phyloP scores from a whole-genome alignment of 2,797 vertebrate species.

The Leuciscus waleckii region DNA sequence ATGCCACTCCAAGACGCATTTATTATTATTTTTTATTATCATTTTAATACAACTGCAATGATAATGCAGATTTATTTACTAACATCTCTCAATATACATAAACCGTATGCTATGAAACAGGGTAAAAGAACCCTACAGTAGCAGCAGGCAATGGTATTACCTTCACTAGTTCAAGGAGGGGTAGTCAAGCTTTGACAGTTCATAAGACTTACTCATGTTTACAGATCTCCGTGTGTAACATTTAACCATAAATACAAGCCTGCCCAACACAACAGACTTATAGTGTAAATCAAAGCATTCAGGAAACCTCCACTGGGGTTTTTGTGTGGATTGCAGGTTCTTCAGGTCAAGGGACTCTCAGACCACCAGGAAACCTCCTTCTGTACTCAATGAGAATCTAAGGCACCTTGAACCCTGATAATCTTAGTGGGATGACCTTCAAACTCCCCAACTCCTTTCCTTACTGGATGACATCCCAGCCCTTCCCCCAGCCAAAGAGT shows the following conservation, averaged over 20 bases:
- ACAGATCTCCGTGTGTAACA: not conserved
- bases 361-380: slow-evolving; percentile 29
- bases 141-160: slow-evolving; percentile 70
- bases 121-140: slow-evolving; percentile 64
- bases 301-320: not conserved
- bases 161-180: slow-evolving; percentile 54
- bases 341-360: slow-evolving; percentile 54
- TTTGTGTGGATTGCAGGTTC: not conserved
- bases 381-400: slow-evolving; percentile 60
- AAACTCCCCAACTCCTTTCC: slow-evolving; percentile 42
- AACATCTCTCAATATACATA: slow-evolving; percentile 59
- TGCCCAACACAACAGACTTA: not conserved
- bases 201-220: not conserved
- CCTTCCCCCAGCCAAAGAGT: slow-evolving; percentile 4
- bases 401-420: slow-evolving; percentile 79
- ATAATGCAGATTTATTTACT: slow-evolving; percentile 66
- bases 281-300: not conserved
- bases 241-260: not conserved
- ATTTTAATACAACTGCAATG: slow-evolving; percentile 65
- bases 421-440: slow-evolving; percentile 50
- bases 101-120: slow-evolving; percentile 60
- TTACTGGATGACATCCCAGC: slow-evolving; percentile 36
- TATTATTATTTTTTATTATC: slow-evolving; percentile 6
- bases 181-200: slow-evolving; percentile 36
- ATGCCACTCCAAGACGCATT: slow-evolving; percentile 58